Percentiles rank a stretch among this genome's conserved stretches.
Conservation (phyloP, 2,888 invertebrate genomes). For the Nymphalis urticae region DNA sequence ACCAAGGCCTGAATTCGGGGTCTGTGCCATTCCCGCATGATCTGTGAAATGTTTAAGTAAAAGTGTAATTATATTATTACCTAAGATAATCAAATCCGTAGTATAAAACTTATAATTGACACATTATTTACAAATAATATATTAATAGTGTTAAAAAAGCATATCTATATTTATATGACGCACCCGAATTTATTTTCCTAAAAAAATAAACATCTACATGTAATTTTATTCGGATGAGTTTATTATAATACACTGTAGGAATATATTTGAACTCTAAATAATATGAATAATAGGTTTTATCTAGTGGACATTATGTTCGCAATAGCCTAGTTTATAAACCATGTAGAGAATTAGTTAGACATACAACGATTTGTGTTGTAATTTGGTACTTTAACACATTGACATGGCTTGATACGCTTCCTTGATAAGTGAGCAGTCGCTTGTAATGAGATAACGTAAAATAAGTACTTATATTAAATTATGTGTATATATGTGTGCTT, state of each 20-base stretch:
- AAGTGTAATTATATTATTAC: neutral
- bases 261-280: neutral
- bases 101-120: too few relatives aligned
- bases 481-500: neutral
- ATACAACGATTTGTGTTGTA: neutral
- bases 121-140: too few relatives aligned
- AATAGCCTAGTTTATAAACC: neutral
- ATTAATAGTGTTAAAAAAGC: too few relatives aligned
- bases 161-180: too few relatives aligned
- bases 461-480: neutral
- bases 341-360: neutral
- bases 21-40: slow-evolving; percentile 91
- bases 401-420: slow-evolving; percentile 4
- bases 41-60: slow-evolving; percentile 47
- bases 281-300: neutral
- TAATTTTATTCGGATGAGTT: too few relatives aligned
- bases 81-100: neutral
- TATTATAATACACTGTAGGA: neutral
- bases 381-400: slow-evolving; percentile 1
- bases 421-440: neutral
- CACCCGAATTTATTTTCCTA: too few relatives aligned
- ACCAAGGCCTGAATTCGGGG: slow-evolving; percentile 90
- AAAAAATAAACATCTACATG: too few relatives aligned
- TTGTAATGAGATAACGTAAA: neutral
- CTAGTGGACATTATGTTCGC: neutral